Base-by-base conservation (phyloP, 2,888 invertebrate genomes). In the Platynereis dumerilii region DNA sequence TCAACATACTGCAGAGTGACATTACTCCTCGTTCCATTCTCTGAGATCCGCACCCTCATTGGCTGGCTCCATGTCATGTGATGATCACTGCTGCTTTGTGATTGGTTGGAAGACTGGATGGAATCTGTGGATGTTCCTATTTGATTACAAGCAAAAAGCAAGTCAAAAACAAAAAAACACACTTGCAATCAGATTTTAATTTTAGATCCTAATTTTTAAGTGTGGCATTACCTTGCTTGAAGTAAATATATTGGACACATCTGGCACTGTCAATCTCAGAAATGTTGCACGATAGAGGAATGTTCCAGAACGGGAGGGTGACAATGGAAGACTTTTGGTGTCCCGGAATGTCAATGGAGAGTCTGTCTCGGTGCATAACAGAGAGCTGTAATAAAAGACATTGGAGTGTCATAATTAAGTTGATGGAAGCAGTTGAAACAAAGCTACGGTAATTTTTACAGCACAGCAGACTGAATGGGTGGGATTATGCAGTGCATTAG, bases 281-380 rank as follows among this genome's bases (percentile, higher is more conserved):
- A 12, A 27, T 24, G 7, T 62, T 34, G 22, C 20, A 20, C 1
- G 54, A 17, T 12, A 12, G 26, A 12, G 48, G 60, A 52, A 61
- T 52, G 27, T 61, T 48, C 65, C 65, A 66, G 5, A 61, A 44
- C 28, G 60, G 60, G n/a, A 66, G 65, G 57, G 45, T 55, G 24
- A 42, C 57, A 62, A 39, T 10, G 7, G 20, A 1, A 34, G 29
- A 26, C 22, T 10, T 5, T 24, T 26, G 1, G 7, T 10, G 28
- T 20, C 28, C 10, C 24, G 24, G 15, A 54, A 54, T 26, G 20
- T 54, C 15, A n/a, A 24, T 10, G 5, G 34, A 5, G 12, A 34
- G 34, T 7, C 34, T 5, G 7, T 34, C 34, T 5, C 12, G 5
- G 34, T 34, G 34, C 5, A 34, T 34, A 5, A 34, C 34, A 5